Percentiles rank a stretch among this genome's conserved stretches.
Conservation (phyloP, 1,140 invertebrate species). For the Dreissena rostriformis region DNA sequence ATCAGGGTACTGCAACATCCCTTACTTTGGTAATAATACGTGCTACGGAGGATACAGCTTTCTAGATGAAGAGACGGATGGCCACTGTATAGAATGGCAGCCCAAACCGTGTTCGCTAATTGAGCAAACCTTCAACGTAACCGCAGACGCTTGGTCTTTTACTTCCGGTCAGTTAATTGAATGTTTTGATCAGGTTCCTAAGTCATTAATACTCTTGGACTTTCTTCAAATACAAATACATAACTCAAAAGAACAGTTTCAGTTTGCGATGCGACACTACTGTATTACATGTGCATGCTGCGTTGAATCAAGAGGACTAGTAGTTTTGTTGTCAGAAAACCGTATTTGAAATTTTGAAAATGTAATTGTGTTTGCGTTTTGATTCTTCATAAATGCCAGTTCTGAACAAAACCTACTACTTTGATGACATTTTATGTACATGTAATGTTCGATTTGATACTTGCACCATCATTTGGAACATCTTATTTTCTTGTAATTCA, state of each 20-base stretch:
- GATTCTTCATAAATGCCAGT: too few species aligned
- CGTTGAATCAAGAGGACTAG: too few species aligned
- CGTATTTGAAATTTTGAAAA: too few species aligned
- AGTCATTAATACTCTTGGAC: background rate
- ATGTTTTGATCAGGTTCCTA: background rate
- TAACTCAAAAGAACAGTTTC: background rate
- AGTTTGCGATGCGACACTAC: background rate
- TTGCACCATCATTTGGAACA: background rate
- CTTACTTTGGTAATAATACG: slow-evolving; percentile 14
- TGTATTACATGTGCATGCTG: background rate
- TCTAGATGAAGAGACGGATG: background rate
- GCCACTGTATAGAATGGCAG: slow-evolving; percentile 13
- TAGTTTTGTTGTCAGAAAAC: too few species aligned
- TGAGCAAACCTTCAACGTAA: background rate
- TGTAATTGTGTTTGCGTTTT: too few species aligned
- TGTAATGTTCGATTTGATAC: too few species aligned
- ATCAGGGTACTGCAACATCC: background rate
- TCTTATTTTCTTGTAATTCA: background rate
- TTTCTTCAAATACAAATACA: background rate
- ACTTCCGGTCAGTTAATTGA: slow-evolving; percentile 16
- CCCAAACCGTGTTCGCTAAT: background rate
- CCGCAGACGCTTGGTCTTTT: slow-evolving; percentile 7
- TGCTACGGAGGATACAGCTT: slow-evolving; percentile 8
- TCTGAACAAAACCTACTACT: too few species aligned
- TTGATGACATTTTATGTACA: too few species aligned